These are phyloP conservation scores for Caenorhabditis sp. DNA, from an alignment of 2,888 invertebrate species.

Conservation along the genomic window DNA sequence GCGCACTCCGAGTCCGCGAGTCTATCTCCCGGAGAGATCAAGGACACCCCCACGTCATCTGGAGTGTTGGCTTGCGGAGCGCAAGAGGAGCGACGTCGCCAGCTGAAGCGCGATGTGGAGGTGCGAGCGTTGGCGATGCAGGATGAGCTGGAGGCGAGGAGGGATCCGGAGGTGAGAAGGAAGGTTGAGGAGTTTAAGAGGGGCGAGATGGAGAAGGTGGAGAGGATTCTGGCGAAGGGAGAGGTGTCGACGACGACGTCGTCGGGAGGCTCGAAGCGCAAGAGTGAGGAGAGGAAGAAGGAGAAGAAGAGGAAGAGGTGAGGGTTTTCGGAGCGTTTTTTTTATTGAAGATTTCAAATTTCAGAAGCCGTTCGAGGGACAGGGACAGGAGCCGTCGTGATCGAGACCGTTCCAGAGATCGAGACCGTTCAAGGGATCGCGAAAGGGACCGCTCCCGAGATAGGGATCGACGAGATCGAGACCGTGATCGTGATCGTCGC, in stretches of 20 bases:
- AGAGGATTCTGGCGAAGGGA: constrained; percentile 55
- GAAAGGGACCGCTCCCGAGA: constrained; percentile 20
- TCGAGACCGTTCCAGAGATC: constrained; percentile 19
- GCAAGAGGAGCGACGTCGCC: constrained; percentile 47
- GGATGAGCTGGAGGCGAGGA: constrained; percentile 79
- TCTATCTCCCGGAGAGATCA: constrained; percentile 49
- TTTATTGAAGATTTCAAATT: constrained; percentile 8
- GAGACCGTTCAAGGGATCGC: constrained; percentile 22
- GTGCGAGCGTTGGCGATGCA: constrained; percentile 79
- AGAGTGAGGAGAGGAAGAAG: constrained; percentile 3
- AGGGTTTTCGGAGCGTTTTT: no score
- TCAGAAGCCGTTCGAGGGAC: constrained; percentile 31
- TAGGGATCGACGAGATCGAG: constrained; percentile 22
- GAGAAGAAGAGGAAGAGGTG: constrained; percentile 49
- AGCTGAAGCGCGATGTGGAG: constrained; percentile 68
- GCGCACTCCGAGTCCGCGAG: neutral
- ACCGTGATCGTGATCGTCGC: constrained; percentile 48
- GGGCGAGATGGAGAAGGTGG: constrained; percentile 66
- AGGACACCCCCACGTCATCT: constrained; percentile 6
- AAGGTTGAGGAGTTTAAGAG: constrained; percentile 67
- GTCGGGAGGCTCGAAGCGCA: no score
- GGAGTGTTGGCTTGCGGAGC: neutral
- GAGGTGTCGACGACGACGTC: neutral
- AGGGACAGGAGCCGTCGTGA: neutral
- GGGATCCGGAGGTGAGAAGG: constrained; percentile 65